These are phyloP conservation scores for Chionoecetes opilio DNA, from an alignment of 1,140 invertebrate species.

Conservation along the genomic window DNA sequence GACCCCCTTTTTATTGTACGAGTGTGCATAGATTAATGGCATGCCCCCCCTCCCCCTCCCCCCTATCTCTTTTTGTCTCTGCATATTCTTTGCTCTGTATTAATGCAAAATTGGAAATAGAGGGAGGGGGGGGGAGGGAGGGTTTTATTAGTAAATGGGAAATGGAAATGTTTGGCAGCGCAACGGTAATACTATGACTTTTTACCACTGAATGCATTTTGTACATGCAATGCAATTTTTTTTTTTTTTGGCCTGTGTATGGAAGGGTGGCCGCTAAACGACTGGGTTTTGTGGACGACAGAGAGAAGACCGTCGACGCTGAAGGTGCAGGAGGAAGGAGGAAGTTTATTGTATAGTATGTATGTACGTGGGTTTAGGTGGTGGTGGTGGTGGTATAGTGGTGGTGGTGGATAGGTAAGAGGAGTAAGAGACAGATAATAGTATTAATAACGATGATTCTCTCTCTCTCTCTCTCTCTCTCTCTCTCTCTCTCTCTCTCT, in stretches of 20 bases:
- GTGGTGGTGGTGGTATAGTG: not conserved
- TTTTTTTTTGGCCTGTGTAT: slow-evolving; percentile 74
- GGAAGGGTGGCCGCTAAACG: slow-evolving; percentile 64
- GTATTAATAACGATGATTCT: not conserved
- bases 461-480: not conserved
- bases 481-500: slow-evolving; percentile 14
- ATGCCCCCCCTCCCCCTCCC: slow-evolving; percentile 20
- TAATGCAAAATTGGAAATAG: slow-evolving; percentile 66
- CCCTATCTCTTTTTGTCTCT: slow-evolving; percentile 35
- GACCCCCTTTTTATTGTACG: slow-evolving; percentile 70
- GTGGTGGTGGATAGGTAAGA: not conserved
- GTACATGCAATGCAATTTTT: slow-evolving; percentile 71
- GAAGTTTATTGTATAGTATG: too few relatives aligned
- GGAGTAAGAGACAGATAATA: not conserved
- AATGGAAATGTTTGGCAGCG: slow-evolving; percentile 61
- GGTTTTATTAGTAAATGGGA: slow-evolving; percentile 71
- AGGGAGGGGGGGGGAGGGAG: too few relatives aligned
- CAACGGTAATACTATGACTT: slow-evolving; percentile 63
- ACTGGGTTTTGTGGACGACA: slow-evolving; percentile 66
- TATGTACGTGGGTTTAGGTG: too few relatives aligned
- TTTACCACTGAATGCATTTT: slow-evolving; percentile 74
- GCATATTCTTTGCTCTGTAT: slow-evolving; percentile 66
- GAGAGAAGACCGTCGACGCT: slow-evolving; percentile 15
- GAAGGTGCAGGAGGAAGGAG: too few relatives aligned
- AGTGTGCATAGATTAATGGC: slow-evolving; percentile 75